Percentiles rank a stretch among this genome's conserved stretches.
These are phyloP conservation scores for Myiothlypis coronata DNA, from an alignment of 2,797 vertebrate genomes.

Conservation along the genomic window DNA sequence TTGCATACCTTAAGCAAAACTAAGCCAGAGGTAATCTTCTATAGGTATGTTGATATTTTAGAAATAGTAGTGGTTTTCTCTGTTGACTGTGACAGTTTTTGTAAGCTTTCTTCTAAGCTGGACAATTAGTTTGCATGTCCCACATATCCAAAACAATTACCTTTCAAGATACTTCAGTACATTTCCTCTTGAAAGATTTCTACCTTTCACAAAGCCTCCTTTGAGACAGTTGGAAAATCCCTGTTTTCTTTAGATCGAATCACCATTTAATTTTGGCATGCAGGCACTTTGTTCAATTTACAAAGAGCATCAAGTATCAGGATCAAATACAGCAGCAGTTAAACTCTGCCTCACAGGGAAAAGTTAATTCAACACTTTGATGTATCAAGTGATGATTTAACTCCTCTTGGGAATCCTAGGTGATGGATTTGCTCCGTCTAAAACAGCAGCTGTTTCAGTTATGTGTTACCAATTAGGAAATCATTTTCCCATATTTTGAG, in stretches of 20 bases:
- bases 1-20: not conserved
- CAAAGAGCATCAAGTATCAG: not conserved
- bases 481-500: not conserved
- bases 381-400: constrained; percentile 1
- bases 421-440: constrained; percentile 38
- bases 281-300: not conserved
- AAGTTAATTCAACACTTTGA: constrained; percentile 22
- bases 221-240: not conserved
- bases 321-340: not conserved
- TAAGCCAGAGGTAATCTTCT: not conserved
- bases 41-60: not conserved
- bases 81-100: not conserved
- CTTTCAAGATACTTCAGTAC: not conserved
- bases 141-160: not conserved
- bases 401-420: constrained; percentile 22
- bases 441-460: constrained; percentile 46
- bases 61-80: not conserved
- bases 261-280: not conserved
- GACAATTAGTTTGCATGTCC: not conserved
- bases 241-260: not conserved
- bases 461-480: constrained; percentile 34
- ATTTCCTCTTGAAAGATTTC: not conserved
- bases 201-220: not conserved
- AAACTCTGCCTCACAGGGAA: not conserved
- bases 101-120: not conserved